phyloP scores from a whole-genome alignment of 2,113 vertebrate genomes.

The Gymnocephalus cernua region DNA sequence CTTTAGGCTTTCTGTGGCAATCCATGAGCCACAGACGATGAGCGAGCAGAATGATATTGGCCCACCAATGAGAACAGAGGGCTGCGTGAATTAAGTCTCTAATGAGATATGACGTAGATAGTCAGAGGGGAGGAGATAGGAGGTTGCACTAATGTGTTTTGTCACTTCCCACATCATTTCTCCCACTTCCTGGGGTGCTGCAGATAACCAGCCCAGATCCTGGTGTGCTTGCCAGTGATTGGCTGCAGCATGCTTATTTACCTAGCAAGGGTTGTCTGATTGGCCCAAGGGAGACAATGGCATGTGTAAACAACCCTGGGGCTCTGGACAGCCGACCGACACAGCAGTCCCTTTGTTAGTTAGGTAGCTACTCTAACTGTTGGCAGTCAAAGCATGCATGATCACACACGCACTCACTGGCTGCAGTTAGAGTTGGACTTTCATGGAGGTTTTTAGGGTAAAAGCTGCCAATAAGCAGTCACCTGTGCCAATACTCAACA shows the following conservation, averaged over 20 bases:
- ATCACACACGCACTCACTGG: conserved; percentile 54
- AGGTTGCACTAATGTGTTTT: conserved; percentile 43
- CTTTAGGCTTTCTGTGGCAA: conserved; percentile 55
- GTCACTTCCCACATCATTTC: conserved; percentile 63
- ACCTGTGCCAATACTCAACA: conserved; percentile 14
- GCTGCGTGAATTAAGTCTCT: conserved; percentile 37
- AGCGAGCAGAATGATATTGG: conserved; percentile 31
- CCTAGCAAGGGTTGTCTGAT: conserved; percentile 76
- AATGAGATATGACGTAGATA: conserved; percentile 66
- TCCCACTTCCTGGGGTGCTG: conserved; percentile 64
- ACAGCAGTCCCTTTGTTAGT: conserved; percentile 73
- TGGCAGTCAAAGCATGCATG: conserved; percentile 63
- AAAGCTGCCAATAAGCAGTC: conserved; percentile 25
- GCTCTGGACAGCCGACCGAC: conserved; percentile 67
- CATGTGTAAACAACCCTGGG: conserved; percentile 71
- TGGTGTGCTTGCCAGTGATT: conserved; percentile 55
- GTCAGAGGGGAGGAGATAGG: conserved; percentile 37
- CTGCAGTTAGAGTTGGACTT: conserved; percentile 43
- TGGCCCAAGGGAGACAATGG: conserved; percentile 73
- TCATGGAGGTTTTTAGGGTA: not conserved
- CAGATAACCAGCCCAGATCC: conserved; percentile 66
- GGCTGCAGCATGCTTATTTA: conserved; percentile 67
- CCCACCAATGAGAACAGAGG: conserved; percentile 46
- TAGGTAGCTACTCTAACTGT: conserved; percentile 68
- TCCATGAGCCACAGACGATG: conserved; percentile 57